A percentile compares a stretch with the other conserved stretches of the same genome.
Evolutionary conservation across 2,113 vertebrate species (phyloP).

Genomic region (Setophaga kirtlandii): DNA sequence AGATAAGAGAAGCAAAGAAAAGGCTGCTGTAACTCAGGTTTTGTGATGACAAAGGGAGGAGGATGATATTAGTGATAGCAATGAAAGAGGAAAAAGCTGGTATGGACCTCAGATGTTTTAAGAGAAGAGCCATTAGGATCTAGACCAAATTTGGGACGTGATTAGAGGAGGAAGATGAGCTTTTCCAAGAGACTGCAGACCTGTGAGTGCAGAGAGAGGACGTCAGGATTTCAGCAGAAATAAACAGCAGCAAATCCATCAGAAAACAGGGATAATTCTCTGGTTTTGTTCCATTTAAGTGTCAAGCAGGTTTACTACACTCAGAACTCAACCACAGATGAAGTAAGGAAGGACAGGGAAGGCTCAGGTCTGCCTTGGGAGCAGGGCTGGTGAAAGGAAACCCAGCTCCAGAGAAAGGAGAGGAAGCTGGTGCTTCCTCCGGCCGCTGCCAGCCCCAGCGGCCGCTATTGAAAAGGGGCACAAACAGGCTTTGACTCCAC

Average conservation of each 20-base stretch:
- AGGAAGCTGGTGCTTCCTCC: not conserved
- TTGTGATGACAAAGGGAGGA: conserved; percentile 10
- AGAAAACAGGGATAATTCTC: not conserved
- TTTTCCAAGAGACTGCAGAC: not conserved
- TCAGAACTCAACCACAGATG: fast-evolving
- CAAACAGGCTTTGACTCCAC: not conserved
- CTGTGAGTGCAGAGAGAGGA: not conserved
- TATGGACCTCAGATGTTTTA: not conserved
- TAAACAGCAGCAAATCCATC: not conserved
- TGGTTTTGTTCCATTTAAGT: not conserved
- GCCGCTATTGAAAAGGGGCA: not conserved
- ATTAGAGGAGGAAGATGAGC: not conserved
- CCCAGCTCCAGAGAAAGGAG: not conserved
- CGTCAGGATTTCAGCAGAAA: not conserved
- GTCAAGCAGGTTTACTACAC: not conserved
- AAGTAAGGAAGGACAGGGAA: not conserved
- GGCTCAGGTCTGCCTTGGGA: not conserved
- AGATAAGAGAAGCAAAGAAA: not conserved
- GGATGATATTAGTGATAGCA: not conserved
- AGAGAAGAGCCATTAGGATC: not conserved
- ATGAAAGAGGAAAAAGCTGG: not conserved
- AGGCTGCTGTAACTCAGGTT: conserved; percentile 24
- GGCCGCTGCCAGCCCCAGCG: not conserved
- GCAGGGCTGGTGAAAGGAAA: not conserved
- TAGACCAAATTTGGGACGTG: not conserved